phyloP scores from a whole-genome alignment of 2,797 vertebrate species.

The Diplodus sargus region DNA sequence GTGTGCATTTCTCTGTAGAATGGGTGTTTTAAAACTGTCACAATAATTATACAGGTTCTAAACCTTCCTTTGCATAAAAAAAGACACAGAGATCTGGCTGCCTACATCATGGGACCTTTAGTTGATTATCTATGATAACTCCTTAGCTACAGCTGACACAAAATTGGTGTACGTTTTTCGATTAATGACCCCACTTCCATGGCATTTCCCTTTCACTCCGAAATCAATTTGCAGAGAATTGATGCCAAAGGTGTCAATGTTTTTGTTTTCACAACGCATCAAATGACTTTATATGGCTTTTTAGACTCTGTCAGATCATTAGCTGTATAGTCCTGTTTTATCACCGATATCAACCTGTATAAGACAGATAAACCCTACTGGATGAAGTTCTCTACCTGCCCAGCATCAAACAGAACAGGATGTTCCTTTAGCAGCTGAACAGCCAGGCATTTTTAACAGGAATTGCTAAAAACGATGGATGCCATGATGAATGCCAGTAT shows the following conservation, averaged over 20 bases:
- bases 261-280: conserved; percentile 8
- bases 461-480: not conserved
- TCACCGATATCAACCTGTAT: not conserved
- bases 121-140: not conserved
- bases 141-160: too few relatives aligned
- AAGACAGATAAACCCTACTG: not conserved
- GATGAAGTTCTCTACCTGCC: not conserved
- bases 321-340: not conserved
- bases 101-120: too few relatives aligned
- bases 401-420: not conserved
- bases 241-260: not conserved
- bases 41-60: too few relatives aligned
- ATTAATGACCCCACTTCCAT: not conserved
- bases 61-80: too few relatives aligned
- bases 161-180: not conserved
- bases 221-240: not conserved
- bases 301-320: too few relatives aligned
- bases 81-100: too few relatives aligned
- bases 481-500: not conserved
- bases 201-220: not conserved
- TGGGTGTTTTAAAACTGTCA: too few relatives aligned
- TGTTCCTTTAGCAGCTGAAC: too few relatives aligned
- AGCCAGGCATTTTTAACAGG: not conserved
- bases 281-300: not conserved
- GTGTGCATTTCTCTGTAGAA: too few relatives aligned